These are phyloP conservation scores for Dryomyza anilis DNA, from an alignment of 2,888 invertebrate genomes.

Conservation along the genomic window DNA sequence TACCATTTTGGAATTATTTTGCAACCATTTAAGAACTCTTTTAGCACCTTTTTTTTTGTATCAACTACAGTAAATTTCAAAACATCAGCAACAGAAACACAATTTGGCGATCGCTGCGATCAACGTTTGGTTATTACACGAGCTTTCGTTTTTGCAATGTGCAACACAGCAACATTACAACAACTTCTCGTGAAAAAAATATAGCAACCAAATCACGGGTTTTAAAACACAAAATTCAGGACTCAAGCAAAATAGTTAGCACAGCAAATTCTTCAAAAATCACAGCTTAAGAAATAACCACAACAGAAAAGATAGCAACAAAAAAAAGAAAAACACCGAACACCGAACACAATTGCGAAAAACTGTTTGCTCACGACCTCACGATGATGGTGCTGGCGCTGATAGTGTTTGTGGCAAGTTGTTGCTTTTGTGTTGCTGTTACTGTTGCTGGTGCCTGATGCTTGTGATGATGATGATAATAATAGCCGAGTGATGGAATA, in stretches of 20 bases:
- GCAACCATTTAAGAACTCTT: no score
- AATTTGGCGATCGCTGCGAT: background rate
- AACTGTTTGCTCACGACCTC: constrained; percentile 41
- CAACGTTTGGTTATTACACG: no score
- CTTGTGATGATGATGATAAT: constrained; percentile 1
- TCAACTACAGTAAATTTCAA: background rate
- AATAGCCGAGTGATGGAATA: constrained; percentile 19
- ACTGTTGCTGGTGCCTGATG: background rate
- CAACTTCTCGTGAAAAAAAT: background rate
- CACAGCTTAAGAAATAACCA: background rate
- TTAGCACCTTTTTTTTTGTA: no score
- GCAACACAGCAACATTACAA: background rate
- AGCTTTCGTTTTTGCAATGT: background rate
- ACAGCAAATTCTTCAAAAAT: background rate
- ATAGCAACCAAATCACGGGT: background rate
- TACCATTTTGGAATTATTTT: no score
- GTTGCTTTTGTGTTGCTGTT: background rate
- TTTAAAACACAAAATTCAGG: background rate
- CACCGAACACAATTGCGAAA: constrained; percentile 17
- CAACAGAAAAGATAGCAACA: constrained; percentile 3
- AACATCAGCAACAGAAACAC: background rate
- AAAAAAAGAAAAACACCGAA: constrained; percentile 6
- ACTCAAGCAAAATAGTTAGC: background rate
- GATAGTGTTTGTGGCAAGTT: constrained; percentile 4
- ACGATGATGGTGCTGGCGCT: constrained; percentile 19